Evolutionary conservation across 2,888 invertebrate genomes (phyloP).

Genomic region (Harpalus rufipes): DNA sequence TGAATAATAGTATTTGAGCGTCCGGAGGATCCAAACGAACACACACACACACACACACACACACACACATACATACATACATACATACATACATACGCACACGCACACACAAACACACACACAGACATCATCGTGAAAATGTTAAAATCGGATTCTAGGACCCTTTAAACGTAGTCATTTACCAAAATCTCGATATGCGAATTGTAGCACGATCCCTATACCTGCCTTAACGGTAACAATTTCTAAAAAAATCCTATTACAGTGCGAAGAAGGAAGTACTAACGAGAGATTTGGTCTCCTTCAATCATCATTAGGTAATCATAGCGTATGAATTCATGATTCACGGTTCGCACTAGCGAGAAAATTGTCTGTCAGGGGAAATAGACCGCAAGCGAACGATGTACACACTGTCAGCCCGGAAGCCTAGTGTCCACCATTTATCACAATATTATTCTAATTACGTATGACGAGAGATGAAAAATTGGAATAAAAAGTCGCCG

Average conservation of each 20-base stretch:
- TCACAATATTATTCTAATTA: constrained; percentile 62
- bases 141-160: too few species aligned
- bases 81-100: too few species aligned
- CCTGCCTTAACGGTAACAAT: background rate
- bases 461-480: constrained; percentile 47
- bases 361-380: constrained; percentile 61
- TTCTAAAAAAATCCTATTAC: too few species aligned
- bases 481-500: constrained; percentile 30
- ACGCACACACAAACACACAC: too few species aligned
- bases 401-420: background rate
- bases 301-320: constrained; percentile 59
- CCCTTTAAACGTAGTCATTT: too few species aligned
- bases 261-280: background rate
- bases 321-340: constrained; percentile 41
- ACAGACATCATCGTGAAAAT: too few species aligned
- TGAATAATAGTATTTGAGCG: too few species aligned
- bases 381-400: constrained; percentile 13
- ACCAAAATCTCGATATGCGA: too few species aligned
- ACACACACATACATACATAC: too few species aligned
- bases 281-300: background rate
- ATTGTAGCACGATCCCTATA: too few species aligned
- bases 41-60: too few species aligned
- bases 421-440: constrained; percentile 51
- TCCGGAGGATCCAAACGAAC: too few species aligned
- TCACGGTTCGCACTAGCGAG: constrained; percentile 14